Evolutionary conservation across 2,113 vertebrate genomes (phyloP).

Genomic region (Protobothrops mucrosquamatus): DNA sequence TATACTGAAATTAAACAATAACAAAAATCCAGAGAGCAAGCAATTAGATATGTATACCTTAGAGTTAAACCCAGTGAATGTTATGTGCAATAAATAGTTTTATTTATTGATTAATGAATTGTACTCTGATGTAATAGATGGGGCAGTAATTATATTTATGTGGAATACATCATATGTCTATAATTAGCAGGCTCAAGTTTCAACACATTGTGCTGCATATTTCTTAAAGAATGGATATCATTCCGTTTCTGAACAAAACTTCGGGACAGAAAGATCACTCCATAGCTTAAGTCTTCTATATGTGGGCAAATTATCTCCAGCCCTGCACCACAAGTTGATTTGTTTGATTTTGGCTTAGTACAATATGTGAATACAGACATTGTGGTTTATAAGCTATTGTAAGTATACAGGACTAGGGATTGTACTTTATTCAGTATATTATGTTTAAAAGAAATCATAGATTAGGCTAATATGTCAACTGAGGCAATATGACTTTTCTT

Average conservation of each 20-base stretch:
- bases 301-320: background rate
- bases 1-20: background rate
- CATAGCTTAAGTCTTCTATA: background rate
- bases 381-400: background rate
- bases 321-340: background rate
- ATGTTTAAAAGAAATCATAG: too few species aligned
- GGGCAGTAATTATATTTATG: background rate
- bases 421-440: too few species aligned
- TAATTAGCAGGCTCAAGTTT: background rate
- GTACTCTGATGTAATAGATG: background rate
- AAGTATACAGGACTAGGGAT: background rate
- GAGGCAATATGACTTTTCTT: too few species aligned
- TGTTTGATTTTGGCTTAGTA: background rate
- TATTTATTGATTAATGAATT: background rate
- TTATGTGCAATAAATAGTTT: background rate
- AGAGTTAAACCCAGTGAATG: background rate
- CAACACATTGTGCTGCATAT: background rate
- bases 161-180: background rate
- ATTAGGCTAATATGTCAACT: too few species aligned
- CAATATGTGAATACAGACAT: background rate
- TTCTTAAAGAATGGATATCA: background rate
- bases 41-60: background rate
- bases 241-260: background rate
- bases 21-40: background rate
- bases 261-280: too few species aligned